Percentiles rank a stretch among this genome's conserved stretches.
phyloP scores from a whole-genome alignment of 2,797 vertebrate genomes.

The Dermochelys coriacea region DNA sequence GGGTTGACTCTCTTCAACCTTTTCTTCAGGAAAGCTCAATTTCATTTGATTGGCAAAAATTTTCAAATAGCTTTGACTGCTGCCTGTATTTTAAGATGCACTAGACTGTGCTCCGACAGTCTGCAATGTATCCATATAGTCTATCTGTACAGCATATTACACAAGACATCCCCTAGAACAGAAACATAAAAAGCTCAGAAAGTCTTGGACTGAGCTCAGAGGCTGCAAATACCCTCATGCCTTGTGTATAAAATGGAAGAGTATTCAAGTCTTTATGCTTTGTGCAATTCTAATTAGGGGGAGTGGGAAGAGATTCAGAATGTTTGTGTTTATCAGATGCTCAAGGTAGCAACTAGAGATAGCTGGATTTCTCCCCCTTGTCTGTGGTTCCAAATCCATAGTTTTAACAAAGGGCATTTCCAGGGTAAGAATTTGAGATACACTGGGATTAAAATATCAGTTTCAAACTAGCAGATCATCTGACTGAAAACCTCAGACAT shows the following conservation, averaged over 20 bases:
- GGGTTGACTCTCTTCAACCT: neutral
- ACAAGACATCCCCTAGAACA: neutral
- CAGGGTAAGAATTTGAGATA: neutral
- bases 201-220: neutral
- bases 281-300: neutral
- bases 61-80: neutral
- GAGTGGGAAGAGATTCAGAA: neutral
- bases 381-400: neutral
- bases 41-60: neutral
- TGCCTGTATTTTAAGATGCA: neutral
- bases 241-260: neutral
- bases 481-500: neutral
- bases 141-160: neutral
- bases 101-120: neutral
- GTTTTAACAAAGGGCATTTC: neutral
- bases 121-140: neutral
- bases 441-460: neutral
- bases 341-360: neutral
- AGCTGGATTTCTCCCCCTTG: neutral
- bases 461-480: neutral
- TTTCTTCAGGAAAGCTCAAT: neutral
- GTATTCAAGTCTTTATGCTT: neutral
- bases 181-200: neutral
- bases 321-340: slow-evolving; percentile 2
- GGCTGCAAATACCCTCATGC: neutral